These are phyloP conservation scores for Aphaenogaster ashmeadi DNA, from an alignment of 1,140 invertebrate genomes.

Conservation along the genomic window DNA sequence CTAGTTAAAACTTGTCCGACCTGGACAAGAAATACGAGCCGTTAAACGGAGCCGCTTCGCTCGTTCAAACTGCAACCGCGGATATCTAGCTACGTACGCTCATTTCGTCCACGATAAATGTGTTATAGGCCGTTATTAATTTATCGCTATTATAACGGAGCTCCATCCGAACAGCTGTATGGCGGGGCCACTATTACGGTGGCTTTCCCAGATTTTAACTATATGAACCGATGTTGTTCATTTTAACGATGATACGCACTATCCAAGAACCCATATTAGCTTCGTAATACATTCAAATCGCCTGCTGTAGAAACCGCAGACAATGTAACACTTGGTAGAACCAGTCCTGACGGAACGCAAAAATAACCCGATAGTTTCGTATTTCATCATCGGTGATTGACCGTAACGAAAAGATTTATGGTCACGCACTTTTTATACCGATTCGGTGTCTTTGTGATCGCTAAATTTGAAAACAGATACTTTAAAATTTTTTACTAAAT, in stretches of 20 bases:
- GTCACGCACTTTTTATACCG: background rate
- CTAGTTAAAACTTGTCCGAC: slow-evolving; percentile 40
- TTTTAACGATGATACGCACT: background rate
- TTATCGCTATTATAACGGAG: slow-evolving; percentile 48
- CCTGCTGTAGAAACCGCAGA: background rate
- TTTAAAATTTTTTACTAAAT: background rate
- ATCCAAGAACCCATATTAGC: background rate
- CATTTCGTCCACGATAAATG: slow-evolving; percentile 41
- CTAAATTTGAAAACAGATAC: slow-evolving; percentile 11
- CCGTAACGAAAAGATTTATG: background rate
- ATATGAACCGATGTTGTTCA: background rate
- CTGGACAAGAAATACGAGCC: slow-evolving; percentile 55
- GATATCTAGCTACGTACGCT: background rate
- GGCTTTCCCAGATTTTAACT: slow-evolving; percentile 37
- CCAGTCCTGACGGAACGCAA: background rate
- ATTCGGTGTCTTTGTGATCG: background rate
- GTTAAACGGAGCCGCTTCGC: slow-evolving; percentile 52
- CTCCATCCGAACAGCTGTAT: background rate
- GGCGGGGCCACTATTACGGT: background rate
- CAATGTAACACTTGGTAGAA: slow-evolving; percentile 21
- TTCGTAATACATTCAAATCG: background rate
- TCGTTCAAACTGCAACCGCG: slow-evolving; percentile 26
- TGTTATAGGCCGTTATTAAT: slow-evolving; percentile 54
- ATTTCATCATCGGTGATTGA: slow-evolving; percentile 18
- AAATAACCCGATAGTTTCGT: background rate